Conservation (phyloP, 2,113 vertebrate species). For the Tupaia chinensis region DNA sequence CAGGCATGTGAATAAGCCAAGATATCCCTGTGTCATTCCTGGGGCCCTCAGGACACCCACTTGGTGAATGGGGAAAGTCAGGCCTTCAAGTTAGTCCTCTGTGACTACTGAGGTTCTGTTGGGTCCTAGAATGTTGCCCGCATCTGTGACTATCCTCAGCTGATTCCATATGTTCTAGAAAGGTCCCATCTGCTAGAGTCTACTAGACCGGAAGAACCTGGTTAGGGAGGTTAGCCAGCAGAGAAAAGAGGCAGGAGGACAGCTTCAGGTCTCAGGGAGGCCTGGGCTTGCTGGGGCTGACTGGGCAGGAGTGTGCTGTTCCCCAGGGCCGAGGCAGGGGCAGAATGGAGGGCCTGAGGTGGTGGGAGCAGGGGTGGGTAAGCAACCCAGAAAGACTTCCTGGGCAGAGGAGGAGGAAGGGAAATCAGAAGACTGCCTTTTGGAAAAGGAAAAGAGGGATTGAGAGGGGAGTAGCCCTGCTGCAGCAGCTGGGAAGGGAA, state of each 20-base stretch:
- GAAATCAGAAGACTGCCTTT: background rate
- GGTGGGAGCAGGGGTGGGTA: background rate
- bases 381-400: background rate
- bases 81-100: background rate
- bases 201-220: background rate
- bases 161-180: background rate
- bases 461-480: background rate
- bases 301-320: background rate
- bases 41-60: slow-evolving; percentile 12
- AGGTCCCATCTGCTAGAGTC: background rate
- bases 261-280: background rate
- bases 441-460: background rate
- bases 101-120: background rate
- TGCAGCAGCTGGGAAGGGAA: background rate
- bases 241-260: background rate
- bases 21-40: background rate
- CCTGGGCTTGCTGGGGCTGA: background rate
- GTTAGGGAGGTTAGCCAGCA: background rate
- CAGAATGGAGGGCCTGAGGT: background rate
- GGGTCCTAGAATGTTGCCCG: background rate
- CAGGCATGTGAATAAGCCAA: background rate
- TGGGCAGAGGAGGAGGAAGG: background rate
- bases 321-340: background rate
- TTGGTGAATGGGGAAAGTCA: background rate
- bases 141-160: background rate